A percentile compares a stretch with the other conserved stretches of the same genome.
Evolutionary conservation across 1,140 invertebrate genomes (phyloP).

Genomic region (Zaprionus kolodkinae): DNA sequence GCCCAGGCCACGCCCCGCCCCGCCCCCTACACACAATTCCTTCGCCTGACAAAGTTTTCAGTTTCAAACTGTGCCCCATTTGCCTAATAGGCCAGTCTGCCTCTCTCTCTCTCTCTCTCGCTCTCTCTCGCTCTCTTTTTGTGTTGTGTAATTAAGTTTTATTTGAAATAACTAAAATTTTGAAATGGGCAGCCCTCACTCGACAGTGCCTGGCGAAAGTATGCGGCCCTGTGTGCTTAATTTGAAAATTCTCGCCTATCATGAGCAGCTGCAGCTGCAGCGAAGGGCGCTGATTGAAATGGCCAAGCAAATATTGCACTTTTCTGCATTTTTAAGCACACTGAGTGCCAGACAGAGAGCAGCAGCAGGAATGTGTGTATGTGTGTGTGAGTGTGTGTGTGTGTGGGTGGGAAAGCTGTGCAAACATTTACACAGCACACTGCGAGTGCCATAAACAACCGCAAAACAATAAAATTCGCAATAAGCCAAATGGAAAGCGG

Average conservation of each 20-base stretch:
- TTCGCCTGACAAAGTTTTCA: conserved; percentile 60
- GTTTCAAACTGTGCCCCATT: conserved; percentile 51
- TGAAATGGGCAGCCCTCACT: conserved; percentile 9
- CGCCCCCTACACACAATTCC: background rate
- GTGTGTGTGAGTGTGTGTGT: background rate
- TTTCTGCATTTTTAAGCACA: conserved; percentile 63
- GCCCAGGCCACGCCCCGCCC: conserved; percentile 4
- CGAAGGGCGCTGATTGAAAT: conserved; percentile 61
- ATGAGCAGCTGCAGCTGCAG: too few species aligned
- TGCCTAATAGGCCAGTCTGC: conserved; percentile 61
- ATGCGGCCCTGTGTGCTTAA: conserved; percentile 35
- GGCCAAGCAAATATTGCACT: conserved; percentile 67
- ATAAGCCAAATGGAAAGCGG: conserved; percentile 78
- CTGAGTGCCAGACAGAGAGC: conserved; percentile 7
- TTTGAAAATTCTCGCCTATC: conserved; percentile 18
- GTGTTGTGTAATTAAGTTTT: conserved; percentile 66
- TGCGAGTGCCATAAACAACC: conserved; percentile 71
- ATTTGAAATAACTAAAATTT: conserved; percentile 53
- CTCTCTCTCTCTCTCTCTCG: too few species aligned
- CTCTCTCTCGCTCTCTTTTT: too few species aligned
- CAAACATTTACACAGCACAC: conserved; percentile 71
- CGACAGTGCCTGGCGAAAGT: conserved; percentile 15
- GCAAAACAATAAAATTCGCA: conserved; percentile 80
- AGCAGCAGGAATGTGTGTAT: too few species aligned
- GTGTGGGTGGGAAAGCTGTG: conserved; percentile 15